These are phyloP conservation scores for Centropus bengalensis DNA, from an alignment of 2,113 vertebrate genomes.

Conservation along the genomic window DNA sequence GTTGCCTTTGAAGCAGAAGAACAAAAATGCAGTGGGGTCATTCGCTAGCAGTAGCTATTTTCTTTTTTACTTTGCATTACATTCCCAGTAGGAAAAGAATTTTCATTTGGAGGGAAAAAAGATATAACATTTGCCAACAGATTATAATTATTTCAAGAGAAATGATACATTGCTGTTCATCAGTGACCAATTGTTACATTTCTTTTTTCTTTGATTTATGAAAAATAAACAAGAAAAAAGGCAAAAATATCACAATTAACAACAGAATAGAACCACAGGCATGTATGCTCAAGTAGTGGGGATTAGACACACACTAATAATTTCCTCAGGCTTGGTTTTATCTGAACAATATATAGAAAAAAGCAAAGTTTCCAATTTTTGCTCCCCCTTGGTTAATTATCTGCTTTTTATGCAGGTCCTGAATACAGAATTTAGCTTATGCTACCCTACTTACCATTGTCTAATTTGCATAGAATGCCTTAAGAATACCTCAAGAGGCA, in stretches of 20 bases:
- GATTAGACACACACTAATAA: conserved; percentile 13
- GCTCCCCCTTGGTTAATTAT: conserved; percentile 8
- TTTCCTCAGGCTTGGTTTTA: conserved; percentile 1
- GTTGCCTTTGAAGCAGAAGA: conserved; percentile 11
- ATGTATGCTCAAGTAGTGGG: neutral
- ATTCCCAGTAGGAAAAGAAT: neutral
- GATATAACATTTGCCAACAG: neutral
- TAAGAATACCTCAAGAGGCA: neutral
- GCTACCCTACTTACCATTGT: conserved; percentile 4
- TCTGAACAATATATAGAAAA: conserved; percentile 13
- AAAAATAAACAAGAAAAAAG: neutral
- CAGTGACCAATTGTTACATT: neutral
- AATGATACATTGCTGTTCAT: neutral
- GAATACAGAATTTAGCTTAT: conserved; percentile 12
- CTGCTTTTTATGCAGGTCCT: neutral
- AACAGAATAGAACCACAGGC: neutral
- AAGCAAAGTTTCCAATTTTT: neutral
- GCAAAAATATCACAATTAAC: neutral
- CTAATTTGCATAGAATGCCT: conserved; percentile 40
- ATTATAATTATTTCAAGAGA: conserved; percentile 15
- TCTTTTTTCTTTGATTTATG: conserved; percentile 5
- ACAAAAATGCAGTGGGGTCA: neutral
- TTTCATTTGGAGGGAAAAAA: neutral
- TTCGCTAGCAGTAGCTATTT: neutral
- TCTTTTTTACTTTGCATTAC: neutral